Conservation (phyloP, 2,888 invertebrate species). For the Pseudoips prasinana region DNA sequence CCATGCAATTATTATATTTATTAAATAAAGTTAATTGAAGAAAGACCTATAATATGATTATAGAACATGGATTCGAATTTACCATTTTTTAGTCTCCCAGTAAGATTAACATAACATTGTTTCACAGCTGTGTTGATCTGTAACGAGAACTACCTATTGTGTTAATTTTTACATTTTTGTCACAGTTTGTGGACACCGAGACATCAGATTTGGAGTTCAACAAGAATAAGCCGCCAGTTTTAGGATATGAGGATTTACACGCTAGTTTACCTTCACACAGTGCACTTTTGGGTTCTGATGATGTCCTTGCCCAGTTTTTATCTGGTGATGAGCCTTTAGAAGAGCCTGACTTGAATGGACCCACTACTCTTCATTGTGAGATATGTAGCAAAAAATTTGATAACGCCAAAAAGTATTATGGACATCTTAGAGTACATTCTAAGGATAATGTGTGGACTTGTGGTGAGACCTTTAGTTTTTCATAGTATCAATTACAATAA, state of each 20-base stretch:
- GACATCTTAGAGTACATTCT: conserved; percentile 71
- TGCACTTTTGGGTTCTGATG: conserved; percentile 55
- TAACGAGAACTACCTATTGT: not conserved
- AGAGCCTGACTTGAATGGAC: conserved; percentile 71
- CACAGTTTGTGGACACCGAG: conserved; percentile 64
- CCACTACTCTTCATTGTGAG: conserved; percentile 69
- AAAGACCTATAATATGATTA: too few species aligned
- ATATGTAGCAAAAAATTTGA: conserved; percentile 72
- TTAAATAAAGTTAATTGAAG: too few species aligned
- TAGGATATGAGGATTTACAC: conserved; percentile 54
- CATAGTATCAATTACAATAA: too few species aligned
- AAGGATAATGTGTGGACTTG: conserved; percentile 72
- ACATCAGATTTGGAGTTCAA: conserved; percentile 48
- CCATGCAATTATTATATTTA: too few species aligned
- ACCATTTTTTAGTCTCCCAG: conserved; percentile 67
- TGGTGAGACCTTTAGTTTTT: conserved; percentile 45
- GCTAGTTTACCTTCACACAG: conserved; percentile 48
- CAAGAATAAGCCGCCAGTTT: conserved; percentile 44
- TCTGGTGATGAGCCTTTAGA: conserved; percentile 67
- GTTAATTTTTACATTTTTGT: conserved; percentile 5
- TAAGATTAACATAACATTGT: conserved; percentile 35
- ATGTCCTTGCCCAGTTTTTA: conserved; percentile 68
- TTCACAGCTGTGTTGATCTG: not conserved
- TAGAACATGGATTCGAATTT: conserved; percentile 66
- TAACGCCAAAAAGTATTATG: conserved; percentile 74